Evolutionary conservation across 1,140 invertebrate genomes (phyloP), one percentile per base, ranked within the genome.

Genomic region (Halictus rubicundus): DNA sequence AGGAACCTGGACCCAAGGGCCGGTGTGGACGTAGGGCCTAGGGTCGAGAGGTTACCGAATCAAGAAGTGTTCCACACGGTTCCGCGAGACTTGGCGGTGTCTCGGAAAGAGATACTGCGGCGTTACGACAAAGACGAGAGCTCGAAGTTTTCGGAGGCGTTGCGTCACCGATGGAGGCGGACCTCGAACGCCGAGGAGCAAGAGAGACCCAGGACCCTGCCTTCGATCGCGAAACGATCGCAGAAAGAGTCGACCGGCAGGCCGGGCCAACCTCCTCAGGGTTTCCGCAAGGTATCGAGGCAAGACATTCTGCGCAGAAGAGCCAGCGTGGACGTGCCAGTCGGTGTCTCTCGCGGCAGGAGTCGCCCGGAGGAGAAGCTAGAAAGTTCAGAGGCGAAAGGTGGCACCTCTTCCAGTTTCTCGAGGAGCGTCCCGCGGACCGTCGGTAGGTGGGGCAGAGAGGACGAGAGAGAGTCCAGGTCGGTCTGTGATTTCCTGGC

Each of bases 301-400:
- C 92, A 92, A 63, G 90, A 93, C 23, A 93, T 93, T 32, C 54
- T 93, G 2, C 89, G 88, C 16, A 85, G 91, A 42, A 77, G 89
- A 23, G 88, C 88, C 0, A 91, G 87, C 73, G 64, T 89, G n/a
- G 89, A 90, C 79, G 80, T 37, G 10, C 37, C 76, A 0, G 46
- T 77, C 5, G 27, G 4, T 0, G 16, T 16, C 0, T 49, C 70
- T 5, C 63, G 49, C 0, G 25, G 54, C 4, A 42, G 49, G 57
- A 16, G 39, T 21, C 27, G 19, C 19, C 21, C 3, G 0, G 64
- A 80, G n/a, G 78, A 68, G 72, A 68, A 37, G 79, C 19, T 77
- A 81, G 79, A 81, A 70, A 78, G 59, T 63, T 66, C 80, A 64
- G 83, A 82, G 75, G 21, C 37, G 68, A 86, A 65, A 63, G 68